Percentiles rank a stretch among this genome's conserved stretches.
Evolutionary conservation across 2,113 vertebrate species (phyloP).

Genomic region (Turnix velox): DNA sequence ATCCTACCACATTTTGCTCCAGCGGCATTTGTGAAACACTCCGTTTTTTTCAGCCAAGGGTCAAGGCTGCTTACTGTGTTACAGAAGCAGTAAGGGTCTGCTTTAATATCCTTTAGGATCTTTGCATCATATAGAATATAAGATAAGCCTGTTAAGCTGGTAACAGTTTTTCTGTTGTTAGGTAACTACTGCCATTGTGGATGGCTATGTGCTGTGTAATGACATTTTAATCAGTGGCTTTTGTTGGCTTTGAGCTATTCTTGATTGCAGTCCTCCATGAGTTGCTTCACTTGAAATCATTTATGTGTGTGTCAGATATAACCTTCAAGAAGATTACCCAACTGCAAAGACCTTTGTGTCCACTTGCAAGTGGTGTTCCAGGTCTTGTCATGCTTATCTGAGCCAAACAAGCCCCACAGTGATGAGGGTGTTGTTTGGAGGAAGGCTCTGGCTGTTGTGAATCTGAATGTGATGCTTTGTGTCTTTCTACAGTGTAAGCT

Average conservation of each 20-base stretch:
- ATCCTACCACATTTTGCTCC: neutral
- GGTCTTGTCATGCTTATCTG: neutral
- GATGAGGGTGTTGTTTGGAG: neutral
- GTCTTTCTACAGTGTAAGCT: neutral
- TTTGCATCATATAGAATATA: neutral
- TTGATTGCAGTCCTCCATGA: neutral
- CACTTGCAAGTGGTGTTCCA: neutral
- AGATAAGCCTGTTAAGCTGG: neutral
- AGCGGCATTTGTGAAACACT: neutral
- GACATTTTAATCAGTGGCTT: neutral
- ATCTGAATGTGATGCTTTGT: neutral
- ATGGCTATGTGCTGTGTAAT: neutral
- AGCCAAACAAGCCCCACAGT: fast-evolving
- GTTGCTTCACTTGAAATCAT: neutral
- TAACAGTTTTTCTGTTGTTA: neutral
- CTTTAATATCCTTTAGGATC: neutral
- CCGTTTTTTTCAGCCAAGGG: neutral
- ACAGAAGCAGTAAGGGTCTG: neutral
- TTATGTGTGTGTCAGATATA: neutral
- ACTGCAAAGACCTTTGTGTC: neutral
- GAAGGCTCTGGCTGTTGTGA: neutral
- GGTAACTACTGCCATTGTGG: neutral
- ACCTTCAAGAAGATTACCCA: neutral
- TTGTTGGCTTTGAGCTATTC: neutral
- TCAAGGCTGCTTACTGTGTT: neutral